Evolutionary conservation across 2,113 vertebrate species (phyloP).

Genomic region (Solenodon paradoxus): DNA sequence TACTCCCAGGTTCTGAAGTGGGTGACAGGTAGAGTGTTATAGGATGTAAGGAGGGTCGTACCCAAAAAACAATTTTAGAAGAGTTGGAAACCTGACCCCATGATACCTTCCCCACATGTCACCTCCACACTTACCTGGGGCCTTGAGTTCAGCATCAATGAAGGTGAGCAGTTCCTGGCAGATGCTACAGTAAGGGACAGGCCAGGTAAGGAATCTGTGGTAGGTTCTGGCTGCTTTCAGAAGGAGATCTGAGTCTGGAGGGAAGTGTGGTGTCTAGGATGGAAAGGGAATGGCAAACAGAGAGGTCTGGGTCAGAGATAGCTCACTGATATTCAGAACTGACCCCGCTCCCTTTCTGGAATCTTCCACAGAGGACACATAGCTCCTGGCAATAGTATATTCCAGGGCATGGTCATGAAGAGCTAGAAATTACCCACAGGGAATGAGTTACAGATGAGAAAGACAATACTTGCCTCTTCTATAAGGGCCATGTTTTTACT

Average conservation of each 20-base stretch:
- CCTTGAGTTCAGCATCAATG: constrained; percentile 91
- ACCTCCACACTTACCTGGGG: constrained; percentile 85
- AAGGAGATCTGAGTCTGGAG: constrained; percentile 87
- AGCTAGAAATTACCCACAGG: neutral
- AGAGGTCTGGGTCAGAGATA: neutral
- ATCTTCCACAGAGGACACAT: neutral
- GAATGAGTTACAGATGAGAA: neutral
- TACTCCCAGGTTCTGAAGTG: neutral
- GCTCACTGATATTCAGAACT: rapidly evolving
- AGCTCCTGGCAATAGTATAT: neutral
- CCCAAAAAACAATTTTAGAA: neutral
- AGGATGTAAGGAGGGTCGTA: neutral
- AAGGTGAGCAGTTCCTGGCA: constrained; percentile 90
- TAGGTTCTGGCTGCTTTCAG: constrained; percentile 87
- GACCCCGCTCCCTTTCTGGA: neutral
- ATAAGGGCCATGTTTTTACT: neutral
- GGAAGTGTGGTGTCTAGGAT: constrained; percentile 92
- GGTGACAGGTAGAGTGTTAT: neutral
- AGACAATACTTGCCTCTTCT: neutral
- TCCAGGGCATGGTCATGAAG: neutral
- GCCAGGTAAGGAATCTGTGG: constrained; percentile 95
- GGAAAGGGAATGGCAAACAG: neutral
- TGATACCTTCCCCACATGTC: rapidly evolving
- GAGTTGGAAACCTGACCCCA: neutral
- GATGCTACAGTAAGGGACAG: constrained; percentile 91